A percentile compares a stretch with the other conserved stretches of the same genome.
Conservation (phyloP, 1,140 invertebrate genomes). For the Scaptomyza graminum region DNA sequence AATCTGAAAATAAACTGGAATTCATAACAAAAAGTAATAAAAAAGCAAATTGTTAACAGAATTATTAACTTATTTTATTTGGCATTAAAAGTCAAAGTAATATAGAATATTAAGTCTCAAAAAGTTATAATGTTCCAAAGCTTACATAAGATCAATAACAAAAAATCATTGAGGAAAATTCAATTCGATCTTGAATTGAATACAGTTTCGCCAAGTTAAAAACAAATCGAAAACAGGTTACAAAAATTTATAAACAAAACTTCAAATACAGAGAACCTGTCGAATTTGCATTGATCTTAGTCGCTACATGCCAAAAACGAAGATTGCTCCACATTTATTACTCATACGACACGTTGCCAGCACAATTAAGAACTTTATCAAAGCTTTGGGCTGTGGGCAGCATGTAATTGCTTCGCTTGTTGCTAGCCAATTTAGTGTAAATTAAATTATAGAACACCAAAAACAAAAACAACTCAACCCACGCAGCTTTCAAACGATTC, state of each 20-base stretch:
- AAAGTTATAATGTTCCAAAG: no score
- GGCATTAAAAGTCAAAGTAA: no score
- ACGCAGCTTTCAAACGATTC: constrained; percentile 25
- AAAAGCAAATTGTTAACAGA: no score
- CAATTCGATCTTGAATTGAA: no score
- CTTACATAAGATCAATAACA: no score
- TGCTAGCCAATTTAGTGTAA: constrained; percentile 47
- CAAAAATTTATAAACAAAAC: no score
- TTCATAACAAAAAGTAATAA: no score
- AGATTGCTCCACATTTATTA: constrained; percentile 12
- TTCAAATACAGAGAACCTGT: not conserved
- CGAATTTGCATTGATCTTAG: not conserved
- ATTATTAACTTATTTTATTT: no score
- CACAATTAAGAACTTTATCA: not conserved
- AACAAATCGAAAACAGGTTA: no score
- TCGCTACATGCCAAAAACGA: not conserved
- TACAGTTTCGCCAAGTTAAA: not conserved
- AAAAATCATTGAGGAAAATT: no score
- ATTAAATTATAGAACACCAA: constrained; percentile 38
- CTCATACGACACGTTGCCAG: constrained; percentile 13
- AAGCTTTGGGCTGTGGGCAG: constrained; percentile 20
- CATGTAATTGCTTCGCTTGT: constrained; percentile 40
- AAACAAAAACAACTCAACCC: constrained; percentile 15
- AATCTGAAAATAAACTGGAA: no score
- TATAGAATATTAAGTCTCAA: no score